Conservation (phyloP, 2,888 invertebrate genomes). For the Atherix ibis region DNA sequence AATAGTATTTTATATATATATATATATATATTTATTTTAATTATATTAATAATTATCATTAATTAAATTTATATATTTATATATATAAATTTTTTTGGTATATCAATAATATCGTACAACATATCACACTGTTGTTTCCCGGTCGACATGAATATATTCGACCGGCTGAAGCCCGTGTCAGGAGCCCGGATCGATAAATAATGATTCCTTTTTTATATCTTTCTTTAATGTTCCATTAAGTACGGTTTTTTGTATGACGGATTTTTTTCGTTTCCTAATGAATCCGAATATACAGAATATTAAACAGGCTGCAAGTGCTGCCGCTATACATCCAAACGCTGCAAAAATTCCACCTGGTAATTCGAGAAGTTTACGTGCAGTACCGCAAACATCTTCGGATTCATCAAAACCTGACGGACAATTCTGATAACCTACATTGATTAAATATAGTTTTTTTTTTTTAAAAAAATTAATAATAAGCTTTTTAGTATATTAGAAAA, state of each 20-base stretch:
- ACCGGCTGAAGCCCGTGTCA: slow-evolving; percentile 83
- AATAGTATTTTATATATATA: no score
- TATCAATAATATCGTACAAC: slow-evolving; percentile 18
- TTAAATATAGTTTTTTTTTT: slow-evolving; percentile 3
- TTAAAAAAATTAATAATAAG: not conserved
- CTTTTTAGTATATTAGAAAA: no score
- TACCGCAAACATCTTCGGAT: slow-evolving; percentile 49
- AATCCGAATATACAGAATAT: slow-evolving; percentile 42
- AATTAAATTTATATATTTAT: slow-evolving; percentile 7
- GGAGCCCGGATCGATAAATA: slow-evolving; percentile 43
- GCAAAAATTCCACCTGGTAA: slow-evolving; percentile 39
- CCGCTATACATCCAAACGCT: slow-evolving; percentile 41
- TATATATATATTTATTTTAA: no score
- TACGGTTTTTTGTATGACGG: slow-evolving; percentile 36
- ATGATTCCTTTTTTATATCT: slow-evolving; percentile 37
- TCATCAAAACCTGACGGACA: slow-evolving; percentile 56
- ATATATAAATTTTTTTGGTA: slow-evolving; percentile 11
- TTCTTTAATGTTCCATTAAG: slow-evolving; percentile 40
- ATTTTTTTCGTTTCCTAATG: slow-evolving; percentile 39
- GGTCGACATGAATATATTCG: slow-evolving; percentile 85
- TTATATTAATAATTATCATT: no score
- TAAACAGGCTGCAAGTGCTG: slow-evolving; percentile 39
- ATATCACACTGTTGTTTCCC: slow-evolving; percentile 79
- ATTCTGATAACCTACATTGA: slow-evolving; percentile 36
- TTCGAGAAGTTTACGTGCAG: slow-evolving; percentile 36